Percentiles rank a stretch among this genome's conserved stretches.
phyloP scores from a whole-genome alignment of 2,797 vertebrate species.

The Gymnocypris eckloni region DNA sequence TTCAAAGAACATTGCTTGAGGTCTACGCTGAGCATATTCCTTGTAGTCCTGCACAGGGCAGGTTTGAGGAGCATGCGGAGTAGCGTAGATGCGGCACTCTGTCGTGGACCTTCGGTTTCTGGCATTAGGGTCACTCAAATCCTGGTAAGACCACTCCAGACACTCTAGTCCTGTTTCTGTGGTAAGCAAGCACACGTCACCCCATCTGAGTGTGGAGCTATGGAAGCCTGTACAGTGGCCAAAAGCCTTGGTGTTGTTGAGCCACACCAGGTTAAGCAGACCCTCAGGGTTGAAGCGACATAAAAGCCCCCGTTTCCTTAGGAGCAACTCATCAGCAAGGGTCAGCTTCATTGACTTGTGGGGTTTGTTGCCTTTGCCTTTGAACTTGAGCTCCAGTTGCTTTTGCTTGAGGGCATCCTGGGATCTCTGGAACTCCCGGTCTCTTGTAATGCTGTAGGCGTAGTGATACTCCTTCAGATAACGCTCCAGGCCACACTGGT shows the following conservation, averaged over 20 bases:
- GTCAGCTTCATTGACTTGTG: constrained; percentile 89
- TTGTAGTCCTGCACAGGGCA: constrained; percentile 87
- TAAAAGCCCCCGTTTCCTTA: constrained; percentile 82
- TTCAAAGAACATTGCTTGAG: constrained; percentile 84
- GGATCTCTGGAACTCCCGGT: constrained; percentile 85
- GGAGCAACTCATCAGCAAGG: constrained; percentile 84
- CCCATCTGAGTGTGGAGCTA: constrained; percentile 85
- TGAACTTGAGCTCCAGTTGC: constrained; percentile 84
- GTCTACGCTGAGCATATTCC: constrained; percentile 83
- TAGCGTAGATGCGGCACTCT: constrained; percentile 82
- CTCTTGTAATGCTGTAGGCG: constrained; percentile 84
- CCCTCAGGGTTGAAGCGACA: constrained; percentile 85
- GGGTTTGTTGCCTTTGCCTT: constrained; percentile 87
- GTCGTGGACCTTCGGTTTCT: constrained; percentile 80
- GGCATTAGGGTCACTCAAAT: constrained; percentile 73
- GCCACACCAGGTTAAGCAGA: constrained; percentile 84
- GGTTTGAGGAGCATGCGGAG: constrained; percentile 82
- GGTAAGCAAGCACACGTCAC: constrained; percentile 81
- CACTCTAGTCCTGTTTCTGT: constrained; percentile 83
- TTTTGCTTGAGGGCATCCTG: constrained; percentile 87
- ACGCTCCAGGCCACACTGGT: constrained; percentile 84
- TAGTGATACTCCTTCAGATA: constrained; percentile 86
- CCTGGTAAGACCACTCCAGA: constrained; percentile 85
- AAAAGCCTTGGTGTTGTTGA: constrained; percentile 86
- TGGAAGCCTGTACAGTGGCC: constrained; percentile 86